Conservation (phyloP, 2,797 vertebrate genomes). For the Ceyx erithaca region DNA sequence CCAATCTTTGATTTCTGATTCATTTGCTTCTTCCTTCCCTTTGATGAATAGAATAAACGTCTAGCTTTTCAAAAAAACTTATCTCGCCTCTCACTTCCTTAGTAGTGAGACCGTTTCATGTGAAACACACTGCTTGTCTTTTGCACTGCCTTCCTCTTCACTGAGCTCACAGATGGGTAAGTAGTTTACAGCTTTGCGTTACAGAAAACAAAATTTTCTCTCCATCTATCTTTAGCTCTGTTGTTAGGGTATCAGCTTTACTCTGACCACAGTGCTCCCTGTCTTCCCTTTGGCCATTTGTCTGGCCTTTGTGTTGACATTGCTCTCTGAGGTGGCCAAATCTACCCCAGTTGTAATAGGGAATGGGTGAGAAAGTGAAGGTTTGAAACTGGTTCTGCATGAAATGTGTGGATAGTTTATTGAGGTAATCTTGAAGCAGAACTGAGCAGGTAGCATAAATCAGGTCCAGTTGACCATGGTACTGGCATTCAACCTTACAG, state of each 20-base stretch:
- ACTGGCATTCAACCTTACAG: not conserved
- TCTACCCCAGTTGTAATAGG: not conserved
- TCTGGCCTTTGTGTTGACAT: not conserved
- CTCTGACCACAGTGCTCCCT: not conserved
- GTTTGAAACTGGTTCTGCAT: not conserved
- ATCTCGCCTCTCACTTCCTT: slow-evolving; percentile 33
- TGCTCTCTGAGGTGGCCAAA: not conserved
- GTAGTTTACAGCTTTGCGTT: slow-evolving; percentile 53
- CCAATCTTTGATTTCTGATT: slow-evolving; percentile 71
- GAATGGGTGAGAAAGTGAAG: not conserved
- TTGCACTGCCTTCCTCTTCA: slow-evolving; percentile 25
- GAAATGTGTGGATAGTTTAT: not conserved
- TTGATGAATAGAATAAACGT: slow-evolving; percentile 65
- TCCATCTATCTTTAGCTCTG: slow-evolving; percentile 15
- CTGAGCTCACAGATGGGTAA: slow-evolving; percentile 49
- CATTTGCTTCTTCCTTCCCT: slow-evolving; percentile 58
- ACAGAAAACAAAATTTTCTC: slow-evolving; percentile 37
- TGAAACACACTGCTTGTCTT: slow-evolving; percentile 37
- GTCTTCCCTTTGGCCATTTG: not conserved
- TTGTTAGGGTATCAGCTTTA: slow-evolving; percentile 27
- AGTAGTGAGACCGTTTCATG: slow-evolving; percentile 37
- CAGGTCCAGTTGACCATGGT: not conserved
- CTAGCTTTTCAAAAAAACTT: slow-evolving; percentile 61
- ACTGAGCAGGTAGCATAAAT: not conserved
- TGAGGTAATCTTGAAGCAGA: not conserved